Base-by-base conservation (phyloP, 2,797 vertebrate genomes). In the Platalea minor region DNA sequence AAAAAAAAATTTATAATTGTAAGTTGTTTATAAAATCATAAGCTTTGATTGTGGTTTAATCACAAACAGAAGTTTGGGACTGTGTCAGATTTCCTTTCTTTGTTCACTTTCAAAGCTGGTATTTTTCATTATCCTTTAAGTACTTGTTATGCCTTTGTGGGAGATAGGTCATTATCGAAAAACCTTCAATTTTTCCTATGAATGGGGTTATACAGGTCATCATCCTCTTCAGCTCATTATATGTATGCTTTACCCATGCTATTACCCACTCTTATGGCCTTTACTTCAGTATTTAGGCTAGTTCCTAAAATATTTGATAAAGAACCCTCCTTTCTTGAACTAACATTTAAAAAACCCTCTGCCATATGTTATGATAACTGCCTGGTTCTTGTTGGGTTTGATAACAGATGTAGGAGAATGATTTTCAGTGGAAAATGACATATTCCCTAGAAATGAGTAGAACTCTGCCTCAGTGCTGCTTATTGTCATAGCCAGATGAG, bases 1-100 rank as follows among this genome's bases (percentile, higher is more conserved):
- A 33, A 48, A 72, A 41, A 41, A 35, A 5, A 33, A 2, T 17
- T 20, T 26, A 35, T 33, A 68, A 19, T 37, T 1, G 0, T 8
- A 73, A 59, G 2, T 77, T 61, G 2, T 56, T 78, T 63, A 28
- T 39, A 50, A 69, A 45, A 69, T 35, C 19, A 15, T 48, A 50
- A 57, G 5, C 23, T 79, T 88, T 79, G 10, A 11, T 23, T 72
- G 12, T 56, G 12, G 1, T 53, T 85, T 79, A 65, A 23, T 56
- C 17, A 37, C 17, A 72, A 68, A 37, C 9, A 50, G 17, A 64
- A 54, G 9, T 41, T 76, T 45, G 51, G 77, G 28, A 29, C 17
- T 82, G 17, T 0, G 3, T 53, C 10, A 20, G 9, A 60, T 76
- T 92, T 92, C 7, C 5, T 5, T 69, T 48, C 9, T 35, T 76